Evolutionary conservation across 2,888 invertebrate species (phyloP).

Genomic region (Aplocera efformata): DNA sequence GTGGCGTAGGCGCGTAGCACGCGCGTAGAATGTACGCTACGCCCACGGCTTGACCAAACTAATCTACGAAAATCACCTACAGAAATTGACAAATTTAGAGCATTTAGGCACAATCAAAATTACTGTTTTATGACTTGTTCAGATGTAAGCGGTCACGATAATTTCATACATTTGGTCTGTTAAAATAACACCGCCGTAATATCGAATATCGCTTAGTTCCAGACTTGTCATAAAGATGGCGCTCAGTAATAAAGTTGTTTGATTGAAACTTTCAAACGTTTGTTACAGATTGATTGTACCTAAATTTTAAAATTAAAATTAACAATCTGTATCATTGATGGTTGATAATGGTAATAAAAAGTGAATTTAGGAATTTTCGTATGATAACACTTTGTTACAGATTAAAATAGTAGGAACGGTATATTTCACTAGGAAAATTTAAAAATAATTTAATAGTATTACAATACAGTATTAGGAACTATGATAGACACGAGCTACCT

Average conservation of each 20-base stretch:
- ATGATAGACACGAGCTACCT: constrained; percentile 78
- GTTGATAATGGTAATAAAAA: constrained; percentile 39
- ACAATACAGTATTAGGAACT: constrained; percentile 80
- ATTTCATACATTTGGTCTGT: no score
- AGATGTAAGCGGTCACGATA: not conserved
- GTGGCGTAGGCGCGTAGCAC: constrained; percentile 71
- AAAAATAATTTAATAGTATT: constrained; percentile 75
- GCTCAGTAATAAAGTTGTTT: not conserved
- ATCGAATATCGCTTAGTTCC: no score
- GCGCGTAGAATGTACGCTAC: constrained; percentile 59
- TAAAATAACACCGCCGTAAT: not conserved
- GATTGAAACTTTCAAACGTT: not conserved
- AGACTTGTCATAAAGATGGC: not conserved
- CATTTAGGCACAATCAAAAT: constrained; percentile 30
- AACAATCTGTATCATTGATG: constrained; percentile 40
- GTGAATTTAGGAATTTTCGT: constrained; percentile 42
- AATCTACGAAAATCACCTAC: constrained; percentile 48
- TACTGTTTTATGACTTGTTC: not conserved
- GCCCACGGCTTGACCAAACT: constrained; percentile 60
- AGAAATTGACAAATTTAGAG: constrained; percentile 28
- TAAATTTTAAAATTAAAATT: constrained; percentile 38
- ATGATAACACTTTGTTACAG: constrained; percentile 66
- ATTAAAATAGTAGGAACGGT: constrained; percentile 79
- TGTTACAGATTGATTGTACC: constrained; percentile 31
- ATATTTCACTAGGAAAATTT: constrained; percentile 78